Evolutionary conservation across 1,140 invertebrate genomes (phyloP).

Genomic region (Drosophila azteca): DNA sequence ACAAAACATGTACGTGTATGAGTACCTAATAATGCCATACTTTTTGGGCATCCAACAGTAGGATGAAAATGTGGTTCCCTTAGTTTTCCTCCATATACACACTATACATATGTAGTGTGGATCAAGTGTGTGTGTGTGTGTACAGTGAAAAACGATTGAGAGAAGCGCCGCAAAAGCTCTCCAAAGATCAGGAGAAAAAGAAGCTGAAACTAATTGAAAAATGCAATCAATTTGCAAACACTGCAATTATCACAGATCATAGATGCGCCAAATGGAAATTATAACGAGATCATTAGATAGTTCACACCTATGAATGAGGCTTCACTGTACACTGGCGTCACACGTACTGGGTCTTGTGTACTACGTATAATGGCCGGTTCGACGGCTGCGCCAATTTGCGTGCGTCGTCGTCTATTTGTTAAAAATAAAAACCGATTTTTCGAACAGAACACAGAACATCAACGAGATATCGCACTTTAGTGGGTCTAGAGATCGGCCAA

Average conservation of each 20-base stretch:
- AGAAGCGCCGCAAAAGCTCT: conserved; percentile 18
- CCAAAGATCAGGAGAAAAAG: conserved; percentile 27
- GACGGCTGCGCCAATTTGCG: conserved; percentile 68
- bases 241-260: conserved; percentile 4
- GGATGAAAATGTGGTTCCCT: conserved; percentile 41
- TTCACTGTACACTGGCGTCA: conserved; percentile 56
- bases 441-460: conserved; percentile 52
- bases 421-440: conserved; percentile 76
- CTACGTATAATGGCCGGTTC: conserved; percentile 41
- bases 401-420: conserved; percentile 68
- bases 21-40: conserved; percentile 16
- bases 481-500: conserved; percentile 23
- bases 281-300: background rate
- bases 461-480: conserved; percentile 44
- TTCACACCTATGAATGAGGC: conserved; percentile 3
- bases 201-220: conserved; percentile 29
- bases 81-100: conserved; percentile 31
- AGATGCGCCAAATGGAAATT: background rate
- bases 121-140: conserved; percentile 7
- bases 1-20: conserved; percentile 36
- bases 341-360: conserved; percentile 36
- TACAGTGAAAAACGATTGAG: conserved; percentile 42
- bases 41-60: conserved; percentile 60
- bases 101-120: background rate
- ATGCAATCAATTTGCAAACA: conserved; percentile 21